Evolutionary conservation across 2,797 vertebrate genomes (phyloP).

Genomic region (Tamandua tetradactyla): DNA sequence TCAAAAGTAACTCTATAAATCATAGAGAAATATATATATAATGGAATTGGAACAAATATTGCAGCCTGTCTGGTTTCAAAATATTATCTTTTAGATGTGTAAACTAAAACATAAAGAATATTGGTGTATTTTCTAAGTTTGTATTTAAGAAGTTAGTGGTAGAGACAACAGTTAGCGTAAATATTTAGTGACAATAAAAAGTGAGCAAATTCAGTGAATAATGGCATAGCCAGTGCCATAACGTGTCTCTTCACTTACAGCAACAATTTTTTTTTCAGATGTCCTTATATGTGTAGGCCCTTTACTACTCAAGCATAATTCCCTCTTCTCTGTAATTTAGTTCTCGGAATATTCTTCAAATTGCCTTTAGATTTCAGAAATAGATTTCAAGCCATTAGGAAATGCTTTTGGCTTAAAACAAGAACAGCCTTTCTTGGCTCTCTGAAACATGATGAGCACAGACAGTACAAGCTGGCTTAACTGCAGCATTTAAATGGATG

Average conservation of each 20-base stretch:
- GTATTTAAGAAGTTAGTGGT: not conserved
- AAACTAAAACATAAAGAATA: not conserved
- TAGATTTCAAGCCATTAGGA: not conserved
- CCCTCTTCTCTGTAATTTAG: not conserved
- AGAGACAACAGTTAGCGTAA: not conserved
- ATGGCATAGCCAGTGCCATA: not conserved
- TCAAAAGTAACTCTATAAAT: no score
- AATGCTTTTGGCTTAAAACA: constrained; percentile 33
- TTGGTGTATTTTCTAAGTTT: not conserved
- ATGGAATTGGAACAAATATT: not conserved
- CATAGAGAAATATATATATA: not conserved
- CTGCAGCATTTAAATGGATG: constrained; percentile 41
- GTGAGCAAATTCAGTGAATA: not conserved
- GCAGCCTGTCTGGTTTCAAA: not conserved
- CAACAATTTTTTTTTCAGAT: not conserved
- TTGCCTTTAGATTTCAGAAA: not conserved
- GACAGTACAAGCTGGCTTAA: constrained; percentile 35
- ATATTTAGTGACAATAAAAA: no score
- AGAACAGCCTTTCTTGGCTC: not conserved
- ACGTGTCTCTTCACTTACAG: not conserved
- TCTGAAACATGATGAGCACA: not conserved
- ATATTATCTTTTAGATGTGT: not conserved
- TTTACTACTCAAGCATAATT: not conserved
- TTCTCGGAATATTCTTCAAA: not conserved
- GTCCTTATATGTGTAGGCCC: not conserved